phyloP scores from a whole-genome alignment of 2,113 vertebrate genomes.

The Ageneiosus marmoratus region DNA sequence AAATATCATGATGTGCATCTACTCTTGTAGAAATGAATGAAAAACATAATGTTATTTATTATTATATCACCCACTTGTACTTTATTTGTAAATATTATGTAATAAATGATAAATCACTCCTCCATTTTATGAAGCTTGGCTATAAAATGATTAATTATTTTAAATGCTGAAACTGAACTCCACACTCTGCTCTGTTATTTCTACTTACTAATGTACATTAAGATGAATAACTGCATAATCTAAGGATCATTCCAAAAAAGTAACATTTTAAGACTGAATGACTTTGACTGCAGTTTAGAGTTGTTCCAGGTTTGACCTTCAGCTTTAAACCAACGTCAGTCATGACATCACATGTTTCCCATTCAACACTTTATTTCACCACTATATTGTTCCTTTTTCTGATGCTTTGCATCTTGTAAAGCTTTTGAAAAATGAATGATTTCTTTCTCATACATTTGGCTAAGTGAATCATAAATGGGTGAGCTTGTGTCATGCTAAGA shows the following conservation, averaged over 20 bases:
- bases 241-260: too few species aligned
- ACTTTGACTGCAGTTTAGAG: neutral
- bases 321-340: slow-evolving; percentile 36
- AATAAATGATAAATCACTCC: neutral
- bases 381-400: slow-evolving; percentile 21
- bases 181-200: too few species aligned
- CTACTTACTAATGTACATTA: neutral
- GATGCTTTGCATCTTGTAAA: slow-evolving; percentile 33
- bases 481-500: slow-evolving; percentile 59
- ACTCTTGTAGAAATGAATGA: neutral
- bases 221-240: neutral
- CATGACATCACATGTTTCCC: slow-evolving; percentile 18
- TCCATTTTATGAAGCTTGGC: too few species aligned
- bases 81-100: neutral
- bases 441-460: slow-evolving; percentile 44
- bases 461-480: slow-evolving; percentile 47
- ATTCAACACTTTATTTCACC: neutral
- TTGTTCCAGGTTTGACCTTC: slow-evolving; percentile 40
- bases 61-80: neutral
- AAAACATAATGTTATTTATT: neutral
- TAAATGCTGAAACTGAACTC: neutral
- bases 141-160: neutral
- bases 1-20: neutral
- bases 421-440: slow-evolving; percentile 39
- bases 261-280: neutral